Conservation (phyloP, 2,113 vertebrate genomes). For the Burhinus bistriatus region DNA sequence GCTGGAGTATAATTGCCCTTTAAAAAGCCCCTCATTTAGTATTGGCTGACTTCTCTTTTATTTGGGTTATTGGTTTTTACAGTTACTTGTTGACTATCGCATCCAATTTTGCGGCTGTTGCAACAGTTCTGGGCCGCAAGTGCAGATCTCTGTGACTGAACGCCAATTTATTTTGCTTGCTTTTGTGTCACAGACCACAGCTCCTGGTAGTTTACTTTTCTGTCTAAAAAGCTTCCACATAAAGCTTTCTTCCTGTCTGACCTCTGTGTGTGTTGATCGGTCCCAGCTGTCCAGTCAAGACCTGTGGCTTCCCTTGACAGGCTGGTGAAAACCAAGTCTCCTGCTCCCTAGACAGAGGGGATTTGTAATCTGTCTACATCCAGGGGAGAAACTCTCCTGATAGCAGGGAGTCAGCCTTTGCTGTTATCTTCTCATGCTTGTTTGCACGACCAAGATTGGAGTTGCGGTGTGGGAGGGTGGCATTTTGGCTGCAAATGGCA, state of each 20-base stretch:
- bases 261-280: not conserved
- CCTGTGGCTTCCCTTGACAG: not conserved
- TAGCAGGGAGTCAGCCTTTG: not conserved
- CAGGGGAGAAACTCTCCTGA: not conserved
- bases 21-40: not conserved
- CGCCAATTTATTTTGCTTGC: not conserved
- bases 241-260: slow-evolving; percentile 27
- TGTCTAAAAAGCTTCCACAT: no score
- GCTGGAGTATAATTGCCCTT: not conserved
- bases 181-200: not conserved
- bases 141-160: not conserved
- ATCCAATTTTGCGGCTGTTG: not conserved
- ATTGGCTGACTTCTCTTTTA: not conserved
- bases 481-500: not conserved
- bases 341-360: not conserved
- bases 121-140: not conserved
- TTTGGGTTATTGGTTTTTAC: not conserved
- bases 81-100: not conserved
- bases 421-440: not conserved
- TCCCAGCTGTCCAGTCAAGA: slow-evolving; percentile 25
- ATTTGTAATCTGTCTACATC: not conserved
- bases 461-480: not conserved
- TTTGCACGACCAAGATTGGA: not conserved
- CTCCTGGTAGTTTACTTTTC: slow-evolving; percentile 37
- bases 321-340: not conserved